Evolutionary conservation across 2,797 vertebrate species (phyloP).

Genomic region (Pipistrellus kuhlii): DNA sequence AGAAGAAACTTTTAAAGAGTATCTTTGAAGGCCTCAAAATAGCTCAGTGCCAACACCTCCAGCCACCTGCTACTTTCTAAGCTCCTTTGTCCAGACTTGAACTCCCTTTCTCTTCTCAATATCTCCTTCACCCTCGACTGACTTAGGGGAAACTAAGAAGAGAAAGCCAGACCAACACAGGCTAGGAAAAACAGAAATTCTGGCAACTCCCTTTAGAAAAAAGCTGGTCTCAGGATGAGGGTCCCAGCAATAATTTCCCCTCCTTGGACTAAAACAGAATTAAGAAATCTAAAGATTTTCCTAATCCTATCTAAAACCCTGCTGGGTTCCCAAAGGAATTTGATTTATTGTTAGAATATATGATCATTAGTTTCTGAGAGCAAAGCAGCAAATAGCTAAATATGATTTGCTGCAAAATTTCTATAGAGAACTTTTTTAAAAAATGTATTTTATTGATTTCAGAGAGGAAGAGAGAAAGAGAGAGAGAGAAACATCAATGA

Average conservation of each 20-base stretch:
- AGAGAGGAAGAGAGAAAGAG: no score
- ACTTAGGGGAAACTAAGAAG: neutral
- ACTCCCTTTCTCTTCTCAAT: neutral
- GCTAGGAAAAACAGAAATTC: neutral
- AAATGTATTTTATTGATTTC: no score
- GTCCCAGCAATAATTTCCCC: neutral
- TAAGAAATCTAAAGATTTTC: neutral
- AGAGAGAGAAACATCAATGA: no score
- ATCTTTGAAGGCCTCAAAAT: neutral
- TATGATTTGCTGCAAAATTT: neutral
- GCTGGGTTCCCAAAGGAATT: neutral
- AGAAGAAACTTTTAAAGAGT: neutral
- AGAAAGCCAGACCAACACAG: neutral
- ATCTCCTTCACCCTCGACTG: neutral
- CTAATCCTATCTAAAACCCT: neutral
- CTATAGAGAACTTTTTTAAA: neutral
- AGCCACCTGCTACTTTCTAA: neutral
- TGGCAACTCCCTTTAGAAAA: no score
- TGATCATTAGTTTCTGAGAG: neutral
- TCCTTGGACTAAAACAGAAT: neutral
- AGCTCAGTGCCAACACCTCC: neutral
- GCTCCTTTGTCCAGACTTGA: neutral
- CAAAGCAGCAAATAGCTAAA: neutral
- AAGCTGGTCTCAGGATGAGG: no score
- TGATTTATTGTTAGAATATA: neutral